Evolutionary conservation across 2,888 invertebrate species (phyloP), one percentile per base, ranked within the genome.

Genomic region (Athalia rosae): DNA sequence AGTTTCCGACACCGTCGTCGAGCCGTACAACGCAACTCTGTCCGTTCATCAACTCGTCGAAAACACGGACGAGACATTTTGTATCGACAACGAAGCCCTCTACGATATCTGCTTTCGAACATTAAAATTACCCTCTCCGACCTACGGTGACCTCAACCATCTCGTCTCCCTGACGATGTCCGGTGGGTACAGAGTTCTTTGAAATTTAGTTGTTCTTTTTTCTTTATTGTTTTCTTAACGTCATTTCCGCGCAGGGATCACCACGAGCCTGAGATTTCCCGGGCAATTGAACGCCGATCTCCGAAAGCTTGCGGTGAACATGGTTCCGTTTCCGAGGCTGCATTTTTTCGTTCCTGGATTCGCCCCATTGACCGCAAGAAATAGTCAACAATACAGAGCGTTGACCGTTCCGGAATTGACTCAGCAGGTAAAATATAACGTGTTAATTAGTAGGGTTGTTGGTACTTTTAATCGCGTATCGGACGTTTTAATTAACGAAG

Each of bases 241-340:
- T 53, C 53, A 53, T 53, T 53, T 53, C n/a, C n/a, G 53, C 13
- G n/a, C 59, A 73, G 73, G 73, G 28, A 91, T 91, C 4, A 92
- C 92, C 79, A 92, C 92, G 50, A 92, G 92, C 45, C 88, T 92
- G n/a, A 91, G 91, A 56, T 93, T 93, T 90, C 93, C 93, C 50
- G 93, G 93, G 83, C 93, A 93, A 86, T 87, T 93, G 81, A 93
- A 93, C 83, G 93, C 93, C 78, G 93, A 93, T 88, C 89, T 93
- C 58, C 89, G 93, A 79, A 91, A 93, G 84, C 85, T 91, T 74
- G 91, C 91, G 47, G 91, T 93, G 79, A 93, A 93, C 89, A 93
- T 93, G 93, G 93, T 93, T 58, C 93, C 93, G 66, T 93, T 93
- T 91, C 93, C 93, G 58, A 80, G 93, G 79, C 91, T 92, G 13